A percentile compares a stretch with the other conserved stretches of the same genome.
Evolutionary conservation across 2,888 invertebrate genomes (phyloP).

Genomic region (Eupithecia insigniata): DNA sequence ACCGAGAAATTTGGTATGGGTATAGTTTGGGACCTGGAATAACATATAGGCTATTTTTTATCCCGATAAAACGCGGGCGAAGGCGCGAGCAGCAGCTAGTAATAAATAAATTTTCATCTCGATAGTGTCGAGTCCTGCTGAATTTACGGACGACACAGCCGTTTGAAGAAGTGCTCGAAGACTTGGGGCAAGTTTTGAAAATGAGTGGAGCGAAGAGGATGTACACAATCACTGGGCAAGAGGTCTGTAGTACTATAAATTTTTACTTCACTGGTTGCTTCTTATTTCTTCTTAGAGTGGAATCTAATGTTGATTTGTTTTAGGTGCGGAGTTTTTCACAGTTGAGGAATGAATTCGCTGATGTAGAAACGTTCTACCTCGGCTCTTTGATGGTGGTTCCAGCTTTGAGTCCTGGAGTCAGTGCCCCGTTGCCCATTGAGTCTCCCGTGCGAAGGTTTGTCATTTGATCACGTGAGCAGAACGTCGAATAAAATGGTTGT

Average conservation of each 20-base stretch:
- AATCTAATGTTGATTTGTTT: background rate
- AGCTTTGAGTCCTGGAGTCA: conserved; percentile 72
- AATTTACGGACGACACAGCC: conserved; percentile 96
- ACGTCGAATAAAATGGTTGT: background rate
- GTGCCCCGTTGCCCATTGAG: conserved; percentile 74
- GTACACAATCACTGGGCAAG: conserved; percentile 96
- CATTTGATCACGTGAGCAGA: background rate
- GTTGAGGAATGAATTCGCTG: conserved; percentile 95
- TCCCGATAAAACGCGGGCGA: too few relatives aligned
- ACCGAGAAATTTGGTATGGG: too few relatives aligned
- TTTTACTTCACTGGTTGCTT: background rate
- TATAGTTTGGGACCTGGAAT: too few relatives aligned
- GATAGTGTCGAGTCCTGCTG: conserved; percentile 94
- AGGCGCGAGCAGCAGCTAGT: too few relatives aligned
- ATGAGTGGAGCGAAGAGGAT: conserved; percentile 95
- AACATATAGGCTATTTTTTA: too few relatives aligned
- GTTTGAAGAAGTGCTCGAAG: conserved; percentile 96
- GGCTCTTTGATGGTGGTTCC: conserved; percentile 80
- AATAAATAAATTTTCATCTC: background rate
- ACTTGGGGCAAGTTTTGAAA: conserved; percentile 96
- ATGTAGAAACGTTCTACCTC: conserved; percentile 95
- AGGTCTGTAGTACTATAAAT: conserved; percentile 83
- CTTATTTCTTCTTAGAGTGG: background rate
- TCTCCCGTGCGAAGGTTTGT: conserved; percentile 76
- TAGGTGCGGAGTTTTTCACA: conserved; percentile 96